Evolutionary conservation across 2,888 invertebrate species (phyloP), one percentile per base, ranked within the genome.

Genomic region (Philopedon plagiatum): DNA sequence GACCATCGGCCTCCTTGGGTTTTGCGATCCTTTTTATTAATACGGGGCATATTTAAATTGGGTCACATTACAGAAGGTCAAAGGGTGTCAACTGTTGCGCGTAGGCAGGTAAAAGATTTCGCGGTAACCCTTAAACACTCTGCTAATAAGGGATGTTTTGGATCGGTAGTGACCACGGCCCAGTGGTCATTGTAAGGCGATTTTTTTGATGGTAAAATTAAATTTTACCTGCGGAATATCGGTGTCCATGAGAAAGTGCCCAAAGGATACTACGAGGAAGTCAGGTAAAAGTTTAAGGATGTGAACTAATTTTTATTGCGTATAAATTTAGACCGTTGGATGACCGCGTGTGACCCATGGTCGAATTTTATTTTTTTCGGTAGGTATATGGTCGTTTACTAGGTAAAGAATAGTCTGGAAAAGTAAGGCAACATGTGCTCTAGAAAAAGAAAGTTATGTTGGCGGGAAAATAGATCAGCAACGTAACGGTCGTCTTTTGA

Each of bases 41-140:
- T 62, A 13, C 49, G 5, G 32, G 19, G 21, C 62, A 13, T 19
- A 62, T 62, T 62, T 46, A 62, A 62, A 44, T 32, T 49, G 32
- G 62, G 62, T 34, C 49, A 62, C 11, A 49, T 62, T 49, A 46
- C 66, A 5, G 18, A 18, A 4, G 26, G 81, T 81, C 79, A 79
- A 78, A 80, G 82, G 81, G 81, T 80, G 80, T 77, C 75, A 80
- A 80, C 80, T 54, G 65, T 62, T 76, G 78, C 71, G 79, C 78
- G 80, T 80, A 79, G 80, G 79, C 80, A 82, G 81, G 81, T 80
- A 80, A 51, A 74, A 44, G 54, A 41, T 23, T 61, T 29, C 58
- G 61, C 61, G 64, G 39, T 56, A 34, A 15, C 37, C 51, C 34
- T 51, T 49, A n/a, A 15, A 3, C 1, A 13, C 8, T 9, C 0